Evolutionary conservation across 2,797 vertebrate species (phyloP).

Genomic region (Spinibarbus caldwelli): DNA sequence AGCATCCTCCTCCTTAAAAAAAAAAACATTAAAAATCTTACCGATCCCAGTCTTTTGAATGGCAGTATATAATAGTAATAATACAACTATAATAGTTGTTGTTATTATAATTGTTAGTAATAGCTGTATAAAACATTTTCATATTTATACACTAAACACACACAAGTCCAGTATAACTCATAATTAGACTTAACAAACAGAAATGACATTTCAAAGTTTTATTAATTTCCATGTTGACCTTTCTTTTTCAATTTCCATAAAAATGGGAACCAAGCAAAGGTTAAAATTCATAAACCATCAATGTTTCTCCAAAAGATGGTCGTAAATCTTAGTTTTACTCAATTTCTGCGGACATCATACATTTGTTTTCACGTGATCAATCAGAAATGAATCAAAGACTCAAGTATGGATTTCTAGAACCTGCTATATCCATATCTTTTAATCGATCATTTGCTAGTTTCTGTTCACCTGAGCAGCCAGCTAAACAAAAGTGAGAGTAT

Average conservation of each 20-base stretch:
- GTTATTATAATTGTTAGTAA: neutral
- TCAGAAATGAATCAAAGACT: neutral
- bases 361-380: neutral
- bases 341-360: neutral
- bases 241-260: neutral
- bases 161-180: too few species aligned
- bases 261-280: too few species aligned
- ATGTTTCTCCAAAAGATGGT: neutral
- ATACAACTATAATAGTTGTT: neutral
- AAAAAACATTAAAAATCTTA: too few species aligned
- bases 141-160: too few species aligned
- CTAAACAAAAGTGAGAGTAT: constrained; percentile 7
- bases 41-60: too few species aligned
- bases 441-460: neutral
- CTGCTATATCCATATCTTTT: neutral
- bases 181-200: too few species aligned
- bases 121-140: neutral
- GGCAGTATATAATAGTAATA: neutral
- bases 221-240: neutral
- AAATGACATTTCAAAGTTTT: too few species aligned
- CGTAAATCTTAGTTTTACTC: neutral
- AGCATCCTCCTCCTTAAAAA: too few species aligned
- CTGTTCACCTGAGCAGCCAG: neutral
- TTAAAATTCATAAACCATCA: neutral
- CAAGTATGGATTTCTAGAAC: neutral